Evolutionary conservation across 2,113 vertebrate species (phyloP).

Genomic region (Stictonetta naevosa): DNA sequence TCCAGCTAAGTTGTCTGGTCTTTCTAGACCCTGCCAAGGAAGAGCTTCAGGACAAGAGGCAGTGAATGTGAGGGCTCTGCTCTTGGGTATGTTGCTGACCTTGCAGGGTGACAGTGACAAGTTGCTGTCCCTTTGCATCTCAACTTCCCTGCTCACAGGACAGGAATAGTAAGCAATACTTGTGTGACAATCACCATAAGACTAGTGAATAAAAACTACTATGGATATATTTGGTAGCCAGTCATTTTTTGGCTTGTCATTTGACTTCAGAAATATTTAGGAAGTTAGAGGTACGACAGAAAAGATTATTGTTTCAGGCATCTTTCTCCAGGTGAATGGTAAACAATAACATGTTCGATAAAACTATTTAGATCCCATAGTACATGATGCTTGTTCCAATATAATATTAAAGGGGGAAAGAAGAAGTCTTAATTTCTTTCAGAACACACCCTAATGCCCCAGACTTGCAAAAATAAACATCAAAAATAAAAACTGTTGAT

Average conservation of each 20-base stretch:
- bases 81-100: background rate
- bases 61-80: background rate
- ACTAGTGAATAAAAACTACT: background rate
- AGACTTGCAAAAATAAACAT: background rate
- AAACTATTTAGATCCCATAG: background rate
- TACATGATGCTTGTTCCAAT: background rate
- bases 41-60: background rate
- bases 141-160: background rate
- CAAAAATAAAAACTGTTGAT: accelerated
- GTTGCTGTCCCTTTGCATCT: background rate
- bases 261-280: background rate
- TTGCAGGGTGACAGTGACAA: background rate
- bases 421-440: background rate
- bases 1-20: background rate
- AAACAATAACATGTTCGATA: background rate
- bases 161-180: background rate
- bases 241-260: background rate
- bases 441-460: background rate
- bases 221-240: background rate
- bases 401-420: background rate
- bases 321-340: background rate
- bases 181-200: background rate
- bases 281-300: background rate
- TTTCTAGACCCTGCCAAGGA: background rate
- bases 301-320: background rate